These are phyloP conservation scores for Rhinophrynus dorsalis DNA, from an alignment of 2,797 vertebrate genomes.

Conservation along the genomic window DNA sequence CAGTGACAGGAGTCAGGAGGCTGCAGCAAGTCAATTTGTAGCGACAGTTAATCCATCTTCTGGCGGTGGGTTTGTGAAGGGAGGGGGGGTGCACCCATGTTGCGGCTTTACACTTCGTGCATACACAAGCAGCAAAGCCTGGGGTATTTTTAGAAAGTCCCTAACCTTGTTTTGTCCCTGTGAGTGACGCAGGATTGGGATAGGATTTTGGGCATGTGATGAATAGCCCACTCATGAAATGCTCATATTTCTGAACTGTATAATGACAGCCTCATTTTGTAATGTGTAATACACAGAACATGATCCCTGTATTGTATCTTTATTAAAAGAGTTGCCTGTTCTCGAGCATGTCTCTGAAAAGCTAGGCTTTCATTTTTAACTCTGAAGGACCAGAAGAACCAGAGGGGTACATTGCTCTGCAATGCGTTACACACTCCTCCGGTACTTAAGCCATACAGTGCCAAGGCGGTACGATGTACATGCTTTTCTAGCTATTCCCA, in stretches of 20 bases:
- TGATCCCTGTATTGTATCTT: not conserved
- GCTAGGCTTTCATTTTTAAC: not conserved
- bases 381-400: no score
- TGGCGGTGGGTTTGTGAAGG: not conserved
- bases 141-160: conserved; percentile 52
- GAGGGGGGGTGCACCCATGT: conserved; percentile 23
- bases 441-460: no score
- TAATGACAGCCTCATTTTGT: conserved; percentile 10
- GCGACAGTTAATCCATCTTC: conserved; percentile 41
- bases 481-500: no score
- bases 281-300: conserved; percentile 17
- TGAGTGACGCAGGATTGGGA: conserved; percentile 53
- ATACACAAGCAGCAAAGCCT: conserved; percentile 42
- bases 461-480: no score
- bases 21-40: conserved; percentile 44
- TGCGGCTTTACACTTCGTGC: conserved; percentile 40
- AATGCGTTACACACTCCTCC: no score
- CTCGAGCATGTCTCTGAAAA: not conserved
- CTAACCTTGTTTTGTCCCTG: conserved; percentile 55
- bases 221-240: conserved; percentile 21
- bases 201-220: conserved; percentile 33
- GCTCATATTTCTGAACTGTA: not conserved
- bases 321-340: not conserved
- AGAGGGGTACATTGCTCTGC: no score
- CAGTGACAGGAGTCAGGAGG: conserved; percentile 24